Evolutionary conservation across 2,113 vertebrate genomes (phyloP), one percentile per base, ranked within the genome.

Genomic region (Ramphastos sulfuratus): DNA sequence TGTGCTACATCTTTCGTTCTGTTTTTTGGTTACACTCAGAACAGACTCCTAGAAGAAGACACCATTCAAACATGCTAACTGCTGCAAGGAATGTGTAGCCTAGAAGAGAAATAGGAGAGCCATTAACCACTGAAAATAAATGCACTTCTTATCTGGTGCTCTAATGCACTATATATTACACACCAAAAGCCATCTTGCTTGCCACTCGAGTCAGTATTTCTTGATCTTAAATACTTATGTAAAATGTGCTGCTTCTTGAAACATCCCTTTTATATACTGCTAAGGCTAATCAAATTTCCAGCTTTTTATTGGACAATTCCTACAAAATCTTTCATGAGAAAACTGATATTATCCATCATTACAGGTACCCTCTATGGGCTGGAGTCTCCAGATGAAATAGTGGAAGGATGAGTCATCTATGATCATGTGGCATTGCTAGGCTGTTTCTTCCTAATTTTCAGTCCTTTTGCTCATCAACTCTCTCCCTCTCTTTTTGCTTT

Each of bases 71-170:
- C 69, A 24, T 55, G 27, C 74, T 74, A 91, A 61, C 48, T 74
- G 20, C 55, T 88, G 65, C 50, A 25, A 66, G 66, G 61, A 83
- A 30, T 59, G 69, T n/a, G 65, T 69, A 82, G 48, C 80, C 81
- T 86, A 69, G 85, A 75, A 46, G 66, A 94, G 87, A 86, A 94
- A 78, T 23, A 86, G 69, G 79, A 92, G 79, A 59, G 66, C 61
- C 79, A 69, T 91, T 94, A 86, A 88, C 58, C 50, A 46, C 85
- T 66, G 63, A 84, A 91, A 95, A 90, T 69, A 86, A 93, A 91
- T 70, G 81, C 24, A 35, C 27, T 72, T 71, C 82, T 74, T 92
- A 81, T 50, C 73, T 83, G 50, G 13, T 44, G 33, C 82, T 67
- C 64, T 65, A 44, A 58, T 1, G 1, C 4, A 3, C 24, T 63